phyloP scores from a whole-genome alignment of 2,113 vertebrate species.

The Bombycilla garrulus region DNA sequence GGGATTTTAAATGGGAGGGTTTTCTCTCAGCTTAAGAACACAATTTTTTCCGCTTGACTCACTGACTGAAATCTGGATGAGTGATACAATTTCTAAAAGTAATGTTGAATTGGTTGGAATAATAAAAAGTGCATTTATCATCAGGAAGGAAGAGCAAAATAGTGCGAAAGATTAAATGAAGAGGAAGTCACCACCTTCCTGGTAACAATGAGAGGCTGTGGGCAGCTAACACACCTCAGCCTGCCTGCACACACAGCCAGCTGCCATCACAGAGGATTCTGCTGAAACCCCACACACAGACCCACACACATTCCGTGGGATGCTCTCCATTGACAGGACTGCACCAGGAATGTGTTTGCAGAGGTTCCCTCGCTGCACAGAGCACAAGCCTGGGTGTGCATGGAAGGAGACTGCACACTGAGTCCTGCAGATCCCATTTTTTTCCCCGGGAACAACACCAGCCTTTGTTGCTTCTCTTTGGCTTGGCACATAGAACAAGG shows the following conservation, averaged over 20 bases:
- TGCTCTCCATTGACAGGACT: background rate
- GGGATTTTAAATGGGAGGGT: slow-evolving; percentile 2
- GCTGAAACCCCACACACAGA: background rate
- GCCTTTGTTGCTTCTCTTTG: slow-evolving; percentile 49
- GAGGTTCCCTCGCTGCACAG: background rate
- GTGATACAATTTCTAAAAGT: slow-evolving; percentile 56
- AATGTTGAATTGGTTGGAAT: background rate
- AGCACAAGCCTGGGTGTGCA: background rate
- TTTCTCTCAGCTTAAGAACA: slow-evolving; percentile 3
- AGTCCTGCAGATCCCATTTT: background rate
- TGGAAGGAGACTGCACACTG: background rate
- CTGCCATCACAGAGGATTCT: background rate
- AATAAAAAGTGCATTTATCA: slow-evolving; percentile 35
- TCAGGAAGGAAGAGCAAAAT: slow-evolving; percentile 37
- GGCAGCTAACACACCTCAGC: background rate
- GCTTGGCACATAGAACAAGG: background rate
- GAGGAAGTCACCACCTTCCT: slow-evolving; percentile 19
- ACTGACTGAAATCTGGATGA: slow-evolving; percentile 37
- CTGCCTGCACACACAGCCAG: background rate
- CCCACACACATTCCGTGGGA: background rate
- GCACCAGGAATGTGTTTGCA: background rate
- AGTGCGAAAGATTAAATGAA: background rate
- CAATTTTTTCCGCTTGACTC: slow-evolving; percentile 55
- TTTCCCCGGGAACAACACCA: slow-evolving; percentile 9
- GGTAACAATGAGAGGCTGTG: background rate